A percentile compares a stretch with the other conserved stretches of the same genome.
These are phyloP conservation scores for Rhinogobius similis DNA, from an alignment of 2,113 vertebrate genomes.

Conservation along the genomic window DNA sequence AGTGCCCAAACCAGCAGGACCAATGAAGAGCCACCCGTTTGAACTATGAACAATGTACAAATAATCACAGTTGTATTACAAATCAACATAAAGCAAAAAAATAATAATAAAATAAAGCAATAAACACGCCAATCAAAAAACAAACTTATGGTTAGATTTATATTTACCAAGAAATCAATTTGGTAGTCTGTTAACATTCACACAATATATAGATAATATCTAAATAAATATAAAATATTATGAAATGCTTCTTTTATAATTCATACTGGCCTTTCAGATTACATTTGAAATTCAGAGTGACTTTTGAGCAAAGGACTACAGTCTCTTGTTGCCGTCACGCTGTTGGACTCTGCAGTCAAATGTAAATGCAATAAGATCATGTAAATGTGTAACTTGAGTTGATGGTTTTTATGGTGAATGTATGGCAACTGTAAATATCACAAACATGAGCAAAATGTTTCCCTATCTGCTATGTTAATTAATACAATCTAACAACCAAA, in stretches of 20 bases:
- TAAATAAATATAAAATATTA: constrained; percentile 19
- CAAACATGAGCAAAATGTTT: not conserved
- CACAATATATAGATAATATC: constrained; percentile 23
- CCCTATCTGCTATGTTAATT: not conserved
- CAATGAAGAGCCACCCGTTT: constrained; percentile 23
- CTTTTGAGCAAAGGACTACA: not conserved
- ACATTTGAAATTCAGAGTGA: too few relatives aligned
- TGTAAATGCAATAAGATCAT: not conserved
- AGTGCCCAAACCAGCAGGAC: constrained; percentile 11
- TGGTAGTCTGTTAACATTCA: constrained; percentile 60
- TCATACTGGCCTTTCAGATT: not conserved
- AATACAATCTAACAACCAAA: not conserved
- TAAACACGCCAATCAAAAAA: constrained; percentile 27
- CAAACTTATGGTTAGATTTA: constrained; percentile 17
- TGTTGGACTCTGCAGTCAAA: not conserved
- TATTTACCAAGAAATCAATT: constrained; percentile 49
- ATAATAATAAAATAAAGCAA: constrained; percentile 17
- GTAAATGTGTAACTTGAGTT: not conserved
- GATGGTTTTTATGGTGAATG: not conserved
- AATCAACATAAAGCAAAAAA: constrained; percentile 24
- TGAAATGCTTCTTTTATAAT: constrained; percentile 6
- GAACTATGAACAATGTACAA: constrained; percentile 33
- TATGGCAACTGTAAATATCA: not conserved
- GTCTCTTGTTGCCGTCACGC: too few relatives aligned
- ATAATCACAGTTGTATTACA: constrained; percentile 38